phyloP scores from a whole-genome alignment of 2,888 invertebrate species.

The Deilephila elpenor region DNA sequence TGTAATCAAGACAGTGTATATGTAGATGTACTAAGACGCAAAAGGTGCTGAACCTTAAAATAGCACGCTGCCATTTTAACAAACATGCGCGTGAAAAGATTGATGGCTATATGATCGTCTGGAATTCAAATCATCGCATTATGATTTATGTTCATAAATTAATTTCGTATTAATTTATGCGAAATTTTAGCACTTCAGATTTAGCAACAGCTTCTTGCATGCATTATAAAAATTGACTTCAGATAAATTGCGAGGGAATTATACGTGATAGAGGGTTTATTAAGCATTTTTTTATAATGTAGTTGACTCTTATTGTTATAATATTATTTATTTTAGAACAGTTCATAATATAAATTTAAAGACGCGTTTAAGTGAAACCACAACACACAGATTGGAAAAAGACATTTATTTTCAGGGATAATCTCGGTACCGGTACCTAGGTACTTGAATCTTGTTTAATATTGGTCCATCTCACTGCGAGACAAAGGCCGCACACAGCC shows the following conservation, averaged over 20 bases:
- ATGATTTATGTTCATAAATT: constrained; percentile 9
- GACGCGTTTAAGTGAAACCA: too few species aligned
- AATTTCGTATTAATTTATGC: constrained; percentile 9
- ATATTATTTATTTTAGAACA: too few species aligned
- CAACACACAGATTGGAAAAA: too few species aligned
- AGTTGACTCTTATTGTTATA: too few species aligned
- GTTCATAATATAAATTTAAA: too few species aligned
- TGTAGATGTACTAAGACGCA: background rate
- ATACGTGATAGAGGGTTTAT: background rate
- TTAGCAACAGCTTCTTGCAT: background rate
- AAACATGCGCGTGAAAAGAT: background rate
- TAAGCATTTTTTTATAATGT: too few species aligned
- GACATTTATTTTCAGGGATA: too few species aligned
- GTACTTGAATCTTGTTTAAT: too few species aligned
- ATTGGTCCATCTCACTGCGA: too few species aligned
- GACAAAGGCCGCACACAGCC: too few species aligned
- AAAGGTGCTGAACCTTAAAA: background rate
- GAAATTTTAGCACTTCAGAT: background rate
- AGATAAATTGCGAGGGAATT: background rate
- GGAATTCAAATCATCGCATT: constrained; percentile 11
- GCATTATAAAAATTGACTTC: constrained; percentile 3
- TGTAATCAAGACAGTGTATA: background rate
- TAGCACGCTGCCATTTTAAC: background rate
- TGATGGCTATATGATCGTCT: background rate
- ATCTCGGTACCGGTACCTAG: too few species aligned